Evolutionary conservation across 2,888 invertebrate species (phyloP), one percentile per base, ranked within the genome.

Genomic region (Sarcophaga subvicina): DNA sequence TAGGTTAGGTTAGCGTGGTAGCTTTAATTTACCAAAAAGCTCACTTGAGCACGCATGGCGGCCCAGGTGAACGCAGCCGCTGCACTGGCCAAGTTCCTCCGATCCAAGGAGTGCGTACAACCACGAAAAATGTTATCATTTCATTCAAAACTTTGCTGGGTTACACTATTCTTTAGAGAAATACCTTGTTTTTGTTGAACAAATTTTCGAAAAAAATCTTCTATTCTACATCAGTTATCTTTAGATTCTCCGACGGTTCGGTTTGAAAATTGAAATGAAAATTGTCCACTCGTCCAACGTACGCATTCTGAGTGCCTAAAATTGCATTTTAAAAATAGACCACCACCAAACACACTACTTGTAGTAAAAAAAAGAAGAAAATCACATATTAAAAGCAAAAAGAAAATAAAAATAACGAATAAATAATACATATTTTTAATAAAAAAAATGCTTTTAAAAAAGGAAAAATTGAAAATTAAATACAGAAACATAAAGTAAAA

Each of bases 251-350:
- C 83, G 86, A 69, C 85, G 88, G 85, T 86, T 84, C 89, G 88
- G 89, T 87, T 76, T 79, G 69, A 79, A 70, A 82, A 76, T 60
- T 67, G 14, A 83, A 85, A 83, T 83, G 69, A 82, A 83, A 88
- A 70, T 69, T 77, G 20, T 85, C 77, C 49, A 49, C 59, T 72
- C 73, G 72, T 63, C 20, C 37, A 59, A 80, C 78, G 86, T 76
- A 85, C 82, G 83, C 86, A 82, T 77, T 80, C 81, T 78, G 70
- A 84, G 81, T 86, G 88, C 85, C 87, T 86, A 80, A 85, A 85
- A 86, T 87, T 86, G 88, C 88, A 88, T 86, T 88, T 89, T 88
- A 89, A 88, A 89, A 89, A 89, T 89, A 89, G 89, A 64, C 73
- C 76, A 72, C 66, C 64, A 80, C 64, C 79, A 77, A 59, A 17